phyloP scores from a whole-genome alignment of 2,888 invertebrate species.

The Athetis lepigone region DNA sequence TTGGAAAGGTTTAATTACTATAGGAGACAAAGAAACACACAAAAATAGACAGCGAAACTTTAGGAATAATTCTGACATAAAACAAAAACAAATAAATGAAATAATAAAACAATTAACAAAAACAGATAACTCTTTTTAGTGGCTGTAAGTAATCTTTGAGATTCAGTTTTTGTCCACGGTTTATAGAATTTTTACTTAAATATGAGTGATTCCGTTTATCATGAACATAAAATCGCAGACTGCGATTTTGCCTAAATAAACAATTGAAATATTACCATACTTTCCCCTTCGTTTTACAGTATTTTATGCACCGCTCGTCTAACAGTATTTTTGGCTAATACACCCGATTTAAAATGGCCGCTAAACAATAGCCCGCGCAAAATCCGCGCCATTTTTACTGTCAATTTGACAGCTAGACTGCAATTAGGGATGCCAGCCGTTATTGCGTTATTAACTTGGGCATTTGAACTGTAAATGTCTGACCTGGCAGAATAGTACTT shows the following conservation, averaged over 20 bases:
- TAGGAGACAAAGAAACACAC: too few species aligned
- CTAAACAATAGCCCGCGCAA: conserved; percentile 34
- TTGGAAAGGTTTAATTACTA: too few species aligned
- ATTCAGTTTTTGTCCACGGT: too few species aligned
- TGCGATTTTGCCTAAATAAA: conserved; percentile 1
- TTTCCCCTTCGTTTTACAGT: conserved; percentile 42
- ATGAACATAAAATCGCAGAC: conserved; percentile 7
- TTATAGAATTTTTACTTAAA: too few species aligned
- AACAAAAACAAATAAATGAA: too few species aligned
- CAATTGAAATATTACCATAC: not conserved
- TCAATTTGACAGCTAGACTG: conserved; percentile 66
- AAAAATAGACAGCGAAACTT: too few species aligned
- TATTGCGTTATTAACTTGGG: conserved; percentile 9
- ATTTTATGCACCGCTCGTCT: conserved; percentile 13
- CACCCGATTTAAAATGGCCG: conserved; percentile 34
- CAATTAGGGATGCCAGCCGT: conserved; percentile 60
- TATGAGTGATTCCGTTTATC: not conserved
- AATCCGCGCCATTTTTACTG: conserved; percentile 69
- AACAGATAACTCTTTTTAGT: too few species aligned
- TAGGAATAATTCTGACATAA: too few species aligned
- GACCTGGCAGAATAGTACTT: not conserved
- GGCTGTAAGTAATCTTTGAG: too few species aligned
- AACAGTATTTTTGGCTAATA: conserved; percentile 37
- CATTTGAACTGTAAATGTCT: conserved; percentile 22
- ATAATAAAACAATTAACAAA: too few species aligned